Base-by-base conservation (phyloP, 2,797 vertebrate genomes). In the Octomys mimax region DNA sequence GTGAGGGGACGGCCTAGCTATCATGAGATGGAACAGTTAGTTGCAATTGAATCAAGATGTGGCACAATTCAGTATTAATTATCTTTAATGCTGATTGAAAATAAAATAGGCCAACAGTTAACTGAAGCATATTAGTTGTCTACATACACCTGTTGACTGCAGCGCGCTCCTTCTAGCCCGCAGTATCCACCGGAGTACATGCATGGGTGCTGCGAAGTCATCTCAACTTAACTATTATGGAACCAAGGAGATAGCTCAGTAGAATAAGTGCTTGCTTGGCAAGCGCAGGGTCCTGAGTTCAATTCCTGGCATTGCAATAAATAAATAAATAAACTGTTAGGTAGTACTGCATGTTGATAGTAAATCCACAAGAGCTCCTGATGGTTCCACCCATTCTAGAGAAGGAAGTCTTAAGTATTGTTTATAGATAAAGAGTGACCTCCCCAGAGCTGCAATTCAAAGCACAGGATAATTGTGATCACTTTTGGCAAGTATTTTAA, bases 21-120 rank as follows among this genome's bases (percentile, higher is more conserved):
- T 97, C 97, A 98, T 98, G 98, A 98, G 95, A 97, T 90, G 96
- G 94, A 98, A 98, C 95, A 90, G 85, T 96, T 93, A 64, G 80
- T 84, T 94, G 95, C 97, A 97, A 96, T 86, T 96, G 95, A 97
- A 97, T 93, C 82, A 92, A 97, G 97, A 96, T 88, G 61, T 95
- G 96, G 94, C 96, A 97, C 90, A 96, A 95, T 88, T 94, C 36
- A 42, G 91, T 84, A 88, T 95, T 96, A 97, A 97, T 98, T 98
- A 96, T 98, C 89, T 95, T 96, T 97, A 98, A 95, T 89, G 85
- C 91, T 97, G 89, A 57, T 93, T 96, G 88, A 97, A 98, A 97
- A 97, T 91, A 95, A 98, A 97, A 92, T 64, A 52, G 84, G 95
- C 97, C n/a, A 66, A 21, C 95, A 97, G 92, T 96, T 98, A 96